Evolutionary conservation across 2,888 invertebrate species (phyloP), one percentile per base, ranked within the genome.

Genomic region (Trachelus tabidus): DNA sequence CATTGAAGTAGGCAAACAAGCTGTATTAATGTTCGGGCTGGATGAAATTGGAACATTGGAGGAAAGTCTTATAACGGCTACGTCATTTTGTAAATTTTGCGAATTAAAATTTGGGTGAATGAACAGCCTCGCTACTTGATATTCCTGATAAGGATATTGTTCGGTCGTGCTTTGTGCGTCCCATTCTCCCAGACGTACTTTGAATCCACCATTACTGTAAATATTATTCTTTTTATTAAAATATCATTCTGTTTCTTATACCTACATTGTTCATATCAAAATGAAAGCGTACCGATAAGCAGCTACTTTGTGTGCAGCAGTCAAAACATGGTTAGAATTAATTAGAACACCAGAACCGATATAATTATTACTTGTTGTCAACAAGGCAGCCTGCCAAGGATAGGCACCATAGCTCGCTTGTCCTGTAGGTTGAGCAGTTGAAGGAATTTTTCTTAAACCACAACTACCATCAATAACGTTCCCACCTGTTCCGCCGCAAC

Each of bases 101-200:
- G 94, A 91, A 87, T 95, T 95, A 90, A 94, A 98, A 30, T 93
- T 93, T 0, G 96, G 93, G 85, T 95, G 94, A 11, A 94, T 92
- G 82, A 93, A 94, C 69, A 96, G 93, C 84, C 92, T 93, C 9
- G 92, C 87, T 0, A 96, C 92, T 9, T 89, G 91, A 81, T 94
- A 93, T 87, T 96, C 95, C 85, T 95, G 93, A 80, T 93, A 94
- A 0, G 95, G 93, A 75, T 95, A 93, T 0, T 95, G 94, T 83
- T 96, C 96, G 68, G 91, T 93, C 2, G 93, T 94, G 11, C 92
- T 93, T 34, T 93, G 93, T 0, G 95, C 95, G 89, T 96, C 94
- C 96, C 96, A 96, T 88, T 96, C 96, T 0, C 96, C 96, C 1
- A 96, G 90, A 37, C 96, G 94, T 1, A 96, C 94, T 89, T 95